These are phyloP conservation scores for Enteromius radiatus DNA, from an alignment of 2,797 vertebrate species.

Conservation along the genomic window DNA sequence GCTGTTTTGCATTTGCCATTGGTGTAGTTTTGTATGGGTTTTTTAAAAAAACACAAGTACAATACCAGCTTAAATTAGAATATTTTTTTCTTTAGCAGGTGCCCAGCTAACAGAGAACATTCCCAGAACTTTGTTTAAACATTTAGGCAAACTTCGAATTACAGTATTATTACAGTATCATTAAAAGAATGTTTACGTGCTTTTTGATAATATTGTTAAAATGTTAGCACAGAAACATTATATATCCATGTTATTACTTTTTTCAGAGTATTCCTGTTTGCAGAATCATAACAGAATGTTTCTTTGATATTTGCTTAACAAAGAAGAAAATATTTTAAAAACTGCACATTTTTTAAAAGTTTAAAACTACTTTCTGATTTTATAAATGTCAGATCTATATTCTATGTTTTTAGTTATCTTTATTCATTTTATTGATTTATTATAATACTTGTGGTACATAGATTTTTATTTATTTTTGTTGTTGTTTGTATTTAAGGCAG, in stretches of 20 bases:
- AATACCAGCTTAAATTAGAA: not conserved
- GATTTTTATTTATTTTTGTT: not conserved
- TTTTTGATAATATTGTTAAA: not conserved
- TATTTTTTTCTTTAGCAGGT: not conserved
- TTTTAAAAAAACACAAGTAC: not conserved
- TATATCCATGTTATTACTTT: not conserved
- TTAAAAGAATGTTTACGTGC: not conserved
- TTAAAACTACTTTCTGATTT: not conserved
- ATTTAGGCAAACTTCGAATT: too few species aligned
- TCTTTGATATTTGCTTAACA: not conserved
- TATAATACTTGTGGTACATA: not conserved
- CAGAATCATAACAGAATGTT: not conserved
- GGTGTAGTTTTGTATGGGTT: not conserved
- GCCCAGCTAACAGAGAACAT: not conserved
- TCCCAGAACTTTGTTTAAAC: not conserved
- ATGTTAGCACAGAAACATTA: not conserved
- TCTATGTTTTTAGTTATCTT: not conserved
- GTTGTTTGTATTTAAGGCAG: not conserved
- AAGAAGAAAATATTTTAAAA: not conserved
- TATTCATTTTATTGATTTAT: not conserved
- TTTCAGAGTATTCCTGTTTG: not conserved
- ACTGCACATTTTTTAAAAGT: not conserved
- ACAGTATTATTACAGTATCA: not conserved
- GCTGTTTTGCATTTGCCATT: slow-evolving; percentile 33
- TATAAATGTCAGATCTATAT: not conserved